Evolutionary conservation across 2,113 vertebrate genomes (phyloP), one percentile per base, ranked within the genome.

Genomic region (Bombycilla garrulus): DNA sequence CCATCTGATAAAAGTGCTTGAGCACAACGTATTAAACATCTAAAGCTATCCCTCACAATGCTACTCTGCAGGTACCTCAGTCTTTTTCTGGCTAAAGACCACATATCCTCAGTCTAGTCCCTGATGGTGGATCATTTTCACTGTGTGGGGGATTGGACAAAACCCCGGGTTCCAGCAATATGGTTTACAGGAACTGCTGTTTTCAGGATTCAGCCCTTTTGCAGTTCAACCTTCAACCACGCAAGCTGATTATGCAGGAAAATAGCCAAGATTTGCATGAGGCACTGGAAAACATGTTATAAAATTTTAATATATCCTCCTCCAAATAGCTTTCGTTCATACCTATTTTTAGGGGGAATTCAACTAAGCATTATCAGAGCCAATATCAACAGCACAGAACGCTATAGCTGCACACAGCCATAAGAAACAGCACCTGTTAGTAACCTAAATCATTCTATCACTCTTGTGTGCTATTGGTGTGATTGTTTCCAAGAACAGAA

Each of bases 211-310:
- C 67, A 48, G 45, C 78, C 78, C 62, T 94, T 94, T 81, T 86
- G 80, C 64, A 93, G 80, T 83, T 93, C 82, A 90, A 6, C 57
- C 70, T 91, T 64, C 81, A 66, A 70, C 64, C 47, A 89, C 4
- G 0, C 51, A 70, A 81, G 71, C 36, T 77, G 65, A 62, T 88
- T 90, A 70, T 91, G 53, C 73, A 77, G 73, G 74, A 66, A 72
- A 95, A 89, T 53, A 91, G 70, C 40, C 78, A 91, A 89, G 53
- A 76, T 85, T 89, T 85, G 29, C 66, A 86, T 67, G 57, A 95
- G 70, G 42, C 65, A 35, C 36, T 65, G 61, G 54, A 69, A 95
- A 92, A 85, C 22, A 51, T 33, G 50, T 26, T 83, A 70, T 53
- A 61, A 76, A 89, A 91, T 72, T 79, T 88, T 93, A 50, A 61